Percentiles rank a stretch among this genome's conserved stretches.
Evolutionary conservation across 2,888 invertebrate species (phyloP).

Genomic region (Cecidostiba fungosa): DNA sequence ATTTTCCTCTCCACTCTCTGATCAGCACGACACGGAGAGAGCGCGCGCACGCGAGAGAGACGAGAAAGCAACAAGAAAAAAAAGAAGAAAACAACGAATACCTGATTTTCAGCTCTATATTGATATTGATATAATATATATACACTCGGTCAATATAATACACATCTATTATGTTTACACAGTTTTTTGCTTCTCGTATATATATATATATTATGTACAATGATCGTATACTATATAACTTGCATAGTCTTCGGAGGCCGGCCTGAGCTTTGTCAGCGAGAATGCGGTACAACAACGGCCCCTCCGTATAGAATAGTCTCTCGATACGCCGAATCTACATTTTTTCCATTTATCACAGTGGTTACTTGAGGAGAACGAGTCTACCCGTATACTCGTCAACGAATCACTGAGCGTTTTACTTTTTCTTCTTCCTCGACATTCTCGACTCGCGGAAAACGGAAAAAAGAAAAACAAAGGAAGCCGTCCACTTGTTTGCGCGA

Average conservation of each 20-base stretch:
- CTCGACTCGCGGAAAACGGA: not conserved
- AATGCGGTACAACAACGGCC: conserved; percentile 50
- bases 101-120: conserved; percentile 39
- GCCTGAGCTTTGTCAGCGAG: conserved; percentile 31
- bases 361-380: conserved; percentile 74
- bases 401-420: conserved; percentile 67
- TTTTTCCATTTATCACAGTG: conserved; percentile 72
- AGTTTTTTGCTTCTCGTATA: conserved; percentile 52
- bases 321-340: conserved; percentile 54
- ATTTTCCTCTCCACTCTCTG: not conserved
- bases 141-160: conserved; percentile 65
- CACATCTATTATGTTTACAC: conserved; percentile 65
- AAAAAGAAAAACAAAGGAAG: not conserved
- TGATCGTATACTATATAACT: conserved; percentile 62
- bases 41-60: not conserved
- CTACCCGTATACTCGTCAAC: conserved; percentile 70
- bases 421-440: conserved; percentile 5
- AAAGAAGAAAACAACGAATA: conserved; percentile 46
- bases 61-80: conserved; percentile 22
- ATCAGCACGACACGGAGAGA: not conserved
- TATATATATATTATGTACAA: conserved; percentile 66
- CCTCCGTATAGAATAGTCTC: conserved; percentile 28
- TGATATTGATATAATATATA: conserved; percentile 58
- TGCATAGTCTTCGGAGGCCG: conserved; percentile 57
- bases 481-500: not conserved